These are phyloP conservation scores for Entomobrya multifasciata DNA, from an alignment of 2,888 invertebrate species.

Conservation along the genomic window DNA sequence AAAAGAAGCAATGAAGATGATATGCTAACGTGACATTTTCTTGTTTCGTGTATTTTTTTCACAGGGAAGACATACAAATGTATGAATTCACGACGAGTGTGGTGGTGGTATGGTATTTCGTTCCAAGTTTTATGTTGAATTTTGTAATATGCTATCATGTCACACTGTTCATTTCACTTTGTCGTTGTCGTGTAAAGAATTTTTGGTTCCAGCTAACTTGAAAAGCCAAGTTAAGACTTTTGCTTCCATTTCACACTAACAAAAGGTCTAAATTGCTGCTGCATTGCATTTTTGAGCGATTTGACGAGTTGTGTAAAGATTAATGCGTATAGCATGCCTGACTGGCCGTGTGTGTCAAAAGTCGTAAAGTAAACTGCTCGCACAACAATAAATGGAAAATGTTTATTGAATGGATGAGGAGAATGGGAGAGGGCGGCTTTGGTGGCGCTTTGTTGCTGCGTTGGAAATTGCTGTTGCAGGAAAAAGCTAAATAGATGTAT, in stretches of 20 bases:
- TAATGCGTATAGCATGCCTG: not conserved
- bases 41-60: too few relatives aligned
- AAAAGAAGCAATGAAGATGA: not conserved
- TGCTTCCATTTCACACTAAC: too few relatives aligned
- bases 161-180: too few relatives aligned
- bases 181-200: too few relatives aligned
- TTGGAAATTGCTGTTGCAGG: slow-evolving; percentile 35
- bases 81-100: too few relatives aligned
- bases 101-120: too few relatives aligned
- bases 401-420: slow-evolving; percentile 33
- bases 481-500: slow-evolving; percentile 29
- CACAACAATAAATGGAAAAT: slow-evolving; percentile 35
- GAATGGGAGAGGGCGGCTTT: too few relatives aligned
- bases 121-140: too few relatives aligned
- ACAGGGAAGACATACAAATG: too few relatives aligned
- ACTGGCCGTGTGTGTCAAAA: not conserved
- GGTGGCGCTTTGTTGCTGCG: slow-evolving; percentile 16
- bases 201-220: too few relatives aligned
- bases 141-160: too few relatives aligned
- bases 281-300: slow-evolving; percentile 61
- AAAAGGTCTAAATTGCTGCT: slow-evolving; percentile 48
- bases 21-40: not conserved
- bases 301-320: slow-evolving; percentile 9
- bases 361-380: slow-evolving; percentile 19
- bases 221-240: too few relatives aligned